Conservation (phyloP, 2,888 invertebrate genomes). For the Thymelicus acteon region DNA sequence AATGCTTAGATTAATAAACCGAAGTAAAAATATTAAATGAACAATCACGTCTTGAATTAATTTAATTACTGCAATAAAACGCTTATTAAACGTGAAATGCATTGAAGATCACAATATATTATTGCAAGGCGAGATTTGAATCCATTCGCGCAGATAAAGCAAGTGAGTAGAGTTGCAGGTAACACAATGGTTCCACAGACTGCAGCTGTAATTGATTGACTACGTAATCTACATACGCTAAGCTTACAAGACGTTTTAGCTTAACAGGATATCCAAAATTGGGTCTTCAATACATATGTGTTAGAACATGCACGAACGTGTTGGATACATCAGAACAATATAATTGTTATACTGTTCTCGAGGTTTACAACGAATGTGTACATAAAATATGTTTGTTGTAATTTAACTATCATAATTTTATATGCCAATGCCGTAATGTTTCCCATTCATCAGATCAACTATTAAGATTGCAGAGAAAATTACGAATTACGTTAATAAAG, state of each 20-base stretch:
- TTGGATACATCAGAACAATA: neutral
- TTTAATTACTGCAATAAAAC: neutral
- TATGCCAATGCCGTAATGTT: no score
- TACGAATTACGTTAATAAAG: no score
- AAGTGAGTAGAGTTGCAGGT: constrained; percentile 17
- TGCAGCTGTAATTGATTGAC: constrained; percentile 29
- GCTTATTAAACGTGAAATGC: no score
- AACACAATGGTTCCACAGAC: constrained; percentile 16
- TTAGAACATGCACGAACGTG: neutral
- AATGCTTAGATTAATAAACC: no score
- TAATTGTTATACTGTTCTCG: no score
- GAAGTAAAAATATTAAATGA: no score
- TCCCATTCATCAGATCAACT: no score
- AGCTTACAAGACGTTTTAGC: constrained; percentile 37
- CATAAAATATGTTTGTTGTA: no score
- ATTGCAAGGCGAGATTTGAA: neutral
- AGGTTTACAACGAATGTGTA: no score
- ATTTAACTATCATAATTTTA: no score
- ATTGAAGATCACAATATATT: no score
- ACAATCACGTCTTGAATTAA: neutral
- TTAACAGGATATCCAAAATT: constrained; percentile 30
- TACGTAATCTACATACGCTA: constrained; percentile 27
- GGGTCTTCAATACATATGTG: constrained; percentile 11
- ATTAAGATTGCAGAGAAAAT: no score
- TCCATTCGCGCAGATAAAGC: neutral